phyloP scores from a whole-genome alignment of 1,140 invertebrate species.

The Rhysida immarginata region DNA sequence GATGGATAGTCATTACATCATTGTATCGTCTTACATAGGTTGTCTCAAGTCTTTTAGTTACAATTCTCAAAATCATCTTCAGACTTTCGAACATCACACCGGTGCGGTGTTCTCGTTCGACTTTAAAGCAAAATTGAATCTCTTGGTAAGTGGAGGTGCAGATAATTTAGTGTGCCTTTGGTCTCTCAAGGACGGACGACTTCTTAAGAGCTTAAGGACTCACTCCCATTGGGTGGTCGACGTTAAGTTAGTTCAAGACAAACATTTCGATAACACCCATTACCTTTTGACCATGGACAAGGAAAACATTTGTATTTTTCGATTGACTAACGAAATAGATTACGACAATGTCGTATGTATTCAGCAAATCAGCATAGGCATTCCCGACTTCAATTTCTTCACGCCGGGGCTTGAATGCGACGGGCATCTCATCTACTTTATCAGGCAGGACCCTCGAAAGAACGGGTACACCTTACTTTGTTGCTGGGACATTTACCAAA shows the following conservation, averaged over 20 bases:
- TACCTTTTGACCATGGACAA: neutral
- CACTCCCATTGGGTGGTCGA: constrained; percentile 1
- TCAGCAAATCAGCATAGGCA: no score
- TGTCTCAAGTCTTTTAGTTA: constrained; percentile 18
- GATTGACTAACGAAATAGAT: no score
- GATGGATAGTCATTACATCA: constrained; percentile 15
- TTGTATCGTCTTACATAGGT: constrained; percentile 21
- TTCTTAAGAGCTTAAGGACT: neutral
- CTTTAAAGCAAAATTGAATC: constrained; percentile 30
- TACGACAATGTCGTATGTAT: no score
- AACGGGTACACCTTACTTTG: constrained; percentile 13
- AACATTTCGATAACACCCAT: no score
- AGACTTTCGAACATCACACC: constrained; percentile 27
- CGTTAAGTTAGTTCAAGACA: neutral
- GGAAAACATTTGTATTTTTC: no score
- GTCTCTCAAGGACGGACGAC: constrained; percentile 26
- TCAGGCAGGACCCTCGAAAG: constrained; percentile 17
- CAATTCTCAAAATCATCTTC: constrained; percentile 10
- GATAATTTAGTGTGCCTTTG: constrained; percentile 32
- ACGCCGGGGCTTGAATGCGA: constrained; percentile 19
- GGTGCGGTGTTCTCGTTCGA: constrained; percentile 32
- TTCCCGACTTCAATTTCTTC: constrained; percentile 14
- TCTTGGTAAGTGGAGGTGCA: constrained; percentile 30
- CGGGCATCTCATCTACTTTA: constrained; percentile 16
- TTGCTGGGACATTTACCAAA: constrained; percentile 19